Base-by-base conservation (phyloP, 2,113 vertebrate genomes). In the Tursiops truncatus region DNA sequence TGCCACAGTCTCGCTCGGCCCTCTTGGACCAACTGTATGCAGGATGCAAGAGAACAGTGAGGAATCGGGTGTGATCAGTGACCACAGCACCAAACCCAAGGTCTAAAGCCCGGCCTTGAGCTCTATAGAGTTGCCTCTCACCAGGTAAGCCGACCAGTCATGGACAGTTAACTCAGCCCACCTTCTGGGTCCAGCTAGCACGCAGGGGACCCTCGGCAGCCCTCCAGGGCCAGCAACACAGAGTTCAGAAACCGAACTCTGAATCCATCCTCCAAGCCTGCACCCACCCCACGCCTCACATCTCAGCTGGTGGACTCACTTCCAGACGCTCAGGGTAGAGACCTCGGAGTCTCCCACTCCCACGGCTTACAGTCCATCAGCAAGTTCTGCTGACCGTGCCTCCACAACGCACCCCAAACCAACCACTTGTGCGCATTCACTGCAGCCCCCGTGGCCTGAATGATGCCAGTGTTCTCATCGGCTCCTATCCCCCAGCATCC, bases 341-440 rank as follows among this genome's bases (percentile, higher is more conserved):
- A 76, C 65, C 31, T 62, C 0, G 0, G 38, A 1, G 26, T 53
- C 9, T 76, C 18, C 2, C 0, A 63, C 44, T 8, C 63, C 56
- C 2, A 15, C 18, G 36, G 50, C 62, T 68, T 80, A 36, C 0
- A 71, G 47, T 41, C 67, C 74, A 38, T 26, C 20, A 50, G n/a
- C n/a, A 50, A 60, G 28, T 86, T 70, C 73, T 79, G 31, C 38
- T 9, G 10, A 50, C 28, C 50, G 36, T 84, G 86, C 50, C 63
- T 94, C 79, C 60, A 36, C 62, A 63, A 70, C 11, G 26, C 11
- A 60, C 31, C 71, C 65, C 41, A 5, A 41, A 79, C 76, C 23
- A 88, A 21, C 21, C 38, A 65, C 44, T 63, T 74, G 36, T 58
- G 36, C 9, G 13, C 2, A 36, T 6, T 13, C 4, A 33, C 77